phyloP scores from a whole-genome alignment of 2,888 invertebrate species.

The Cheilosia urbana region DNA sequence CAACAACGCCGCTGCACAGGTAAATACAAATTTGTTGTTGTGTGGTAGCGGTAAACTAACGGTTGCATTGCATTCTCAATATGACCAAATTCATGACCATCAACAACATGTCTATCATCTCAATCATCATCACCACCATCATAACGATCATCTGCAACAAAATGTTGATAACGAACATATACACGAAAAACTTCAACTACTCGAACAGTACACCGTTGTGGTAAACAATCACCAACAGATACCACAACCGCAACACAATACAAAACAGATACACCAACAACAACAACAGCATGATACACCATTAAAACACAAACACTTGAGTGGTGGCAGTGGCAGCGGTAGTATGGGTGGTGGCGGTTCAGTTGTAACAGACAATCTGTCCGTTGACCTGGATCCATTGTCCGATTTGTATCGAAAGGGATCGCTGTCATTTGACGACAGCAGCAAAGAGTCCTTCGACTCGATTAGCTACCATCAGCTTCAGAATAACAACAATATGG shows the following conservation, averaged over 20 bases:
- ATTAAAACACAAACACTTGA: constrained; percentile 68
- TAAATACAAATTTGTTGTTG: constrained; percentile 71
- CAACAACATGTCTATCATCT: constrained; percentile 58
- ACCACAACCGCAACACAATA: constrained; percentile 78
- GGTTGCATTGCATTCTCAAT: constrained; percentile 68
- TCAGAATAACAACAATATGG: constrained; percentile 77
- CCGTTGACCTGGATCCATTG: constrained; percentile 79
- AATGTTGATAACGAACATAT: constrained; percentile 73
- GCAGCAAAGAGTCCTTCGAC: constrained; percentile 82
- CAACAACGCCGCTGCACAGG: constrained; percentile 72
- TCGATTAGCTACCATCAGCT: constrained; percentile 82
- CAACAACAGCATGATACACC: constrained; percentile 54
- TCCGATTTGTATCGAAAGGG: constrained; percentile 80
- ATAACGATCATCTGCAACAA: constrained; percentile 68
- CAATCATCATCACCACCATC: constrained; percentile 60
- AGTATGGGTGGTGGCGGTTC: constrained; percentile 36
- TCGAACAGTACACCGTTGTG: constrained; percentile 65
- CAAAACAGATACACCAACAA: constrained; percentile 54
- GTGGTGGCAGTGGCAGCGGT: constrained; percentile 73
- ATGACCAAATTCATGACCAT: constrained; percentile 65
- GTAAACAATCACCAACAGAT: constrained; percentile 61
- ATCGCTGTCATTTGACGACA: constrained; percentile 81
- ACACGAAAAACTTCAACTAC: constrained; percentile 58
- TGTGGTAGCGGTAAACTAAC: constrained; percentile 73
- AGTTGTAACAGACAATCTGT: constrained; percentile 47